A percentile compares a stretch with the other conserved stretches of the same genome.
These are phyloP conservation scores for Cordilura impudica DNA, from an alignment of 2,888 invertebrate genomes.

Conservation along the genomic window DNA sequence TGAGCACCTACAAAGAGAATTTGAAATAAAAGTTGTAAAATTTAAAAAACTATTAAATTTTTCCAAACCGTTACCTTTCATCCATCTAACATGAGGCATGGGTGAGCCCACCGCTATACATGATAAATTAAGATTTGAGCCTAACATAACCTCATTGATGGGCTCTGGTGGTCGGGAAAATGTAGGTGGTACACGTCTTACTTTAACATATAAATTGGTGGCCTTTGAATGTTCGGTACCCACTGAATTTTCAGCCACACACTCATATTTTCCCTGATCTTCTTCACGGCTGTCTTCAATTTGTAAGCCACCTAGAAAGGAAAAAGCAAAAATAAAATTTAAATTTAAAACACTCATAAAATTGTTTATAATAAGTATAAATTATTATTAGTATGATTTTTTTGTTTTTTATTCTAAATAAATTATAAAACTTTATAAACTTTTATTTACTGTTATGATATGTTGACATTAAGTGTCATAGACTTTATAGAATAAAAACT, in stretches of 20 bases:
- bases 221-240: slow-evolving; percentile 96
- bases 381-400: slow-evolving; percentile 12
- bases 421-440: slow-evolving; percentile 38
- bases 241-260: slow-evolving; percentile 94
- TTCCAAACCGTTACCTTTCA: slow-evolving; percentile 81
- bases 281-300: slow-evolving; percentile 93
- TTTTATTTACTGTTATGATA: slow-evolving; percentile 23
- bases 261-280: slow-evolving; percentile 97
- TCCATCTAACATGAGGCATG: slow-evolving; percentile 98
- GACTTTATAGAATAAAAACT: background rate
- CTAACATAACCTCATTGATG: slow-evolving; percentile 92
- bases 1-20: slow-evolving; percentile 84
- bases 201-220: slow-evolving; percentile 95
- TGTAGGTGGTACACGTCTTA: slow-evolving; percentile 95
- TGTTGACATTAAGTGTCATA: slow-evolving; percentile 18
- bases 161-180: slow-evolving; percentile 95
- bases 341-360: background rate
- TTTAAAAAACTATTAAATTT: background rate
- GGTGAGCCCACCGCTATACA: slow-evolving; percentile 99
- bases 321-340: background rate
- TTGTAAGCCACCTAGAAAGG: slow-evolving; percentile 81
- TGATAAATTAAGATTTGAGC: slow-evolving; percentile 93
- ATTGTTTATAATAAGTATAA: background rate
- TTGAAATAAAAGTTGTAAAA: no score
- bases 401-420: slow-evolving; percentile 22